These are phyloP conservation scores for Drosophila mauritiana DNA, from an alignment of 1,140 invertebrate species.

Conservation along the genomic window DNA sequence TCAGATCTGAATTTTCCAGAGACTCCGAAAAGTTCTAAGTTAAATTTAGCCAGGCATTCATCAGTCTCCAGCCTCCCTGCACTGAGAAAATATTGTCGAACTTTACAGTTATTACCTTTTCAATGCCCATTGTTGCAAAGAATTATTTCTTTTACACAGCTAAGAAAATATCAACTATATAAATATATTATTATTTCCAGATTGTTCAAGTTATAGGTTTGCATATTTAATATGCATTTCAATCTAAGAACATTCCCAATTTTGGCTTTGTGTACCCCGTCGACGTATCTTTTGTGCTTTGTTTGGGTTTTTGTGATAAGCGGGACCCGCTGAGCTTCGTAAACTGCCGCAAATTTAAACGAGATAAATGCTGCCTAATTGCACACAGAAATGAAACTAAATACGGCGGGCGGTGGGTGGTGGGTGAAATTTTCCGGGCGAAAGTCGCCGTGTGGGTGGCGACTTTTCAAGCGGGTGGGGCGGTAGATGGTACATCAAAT, in stretches of 20 bases:
- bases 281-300: slow-evolving; percentile 43
- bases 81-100: slow-evolving; percentile 7
- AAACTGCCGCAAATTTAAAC: slow-evolving; percentile 69
- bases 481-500: slow-evolving; percentile 57
- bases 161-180: too few relatives aligned
- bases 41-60: slow-evolving; percentile 37
- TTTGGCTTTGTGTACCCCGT: background rate
- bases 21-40: slow-evolving; percentile 30
- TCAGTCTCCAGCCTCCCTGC: slow-evolving; percentile 8
- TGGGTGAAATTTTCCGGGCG: slow-evolving; percentile 21
- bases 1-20: slow-evolving; percentile 9
- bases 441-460: slow-evolving; percentile 29
- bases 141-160: too few relatives aligned
- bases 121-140: too few relatives aligned
- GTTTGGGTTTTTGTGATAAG: slow-evolving; percentile 63
- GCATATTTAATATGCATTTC: too few relatives aligned
- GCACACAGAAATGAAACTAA: slow-evolving; percentile 47
- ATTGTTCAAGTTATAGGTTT: too few relatives aligned
- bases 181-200: too few relatives aligned
- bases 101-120: background rate
- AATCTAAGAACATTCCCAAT: too few relatives aligned
- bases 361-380: slow-evolving; percentile 74
- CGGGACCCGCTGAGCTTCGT: slow-evolving; percentile 48
- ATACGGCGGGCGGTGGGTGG: slow-evolving; percentile 26
- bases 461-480: slow-evolving; percentile 10